Evolutionary conservation across 2,797 vertebrate genomes (phyloP).

Genomic region (Ataeniobius toweri): DNA sequence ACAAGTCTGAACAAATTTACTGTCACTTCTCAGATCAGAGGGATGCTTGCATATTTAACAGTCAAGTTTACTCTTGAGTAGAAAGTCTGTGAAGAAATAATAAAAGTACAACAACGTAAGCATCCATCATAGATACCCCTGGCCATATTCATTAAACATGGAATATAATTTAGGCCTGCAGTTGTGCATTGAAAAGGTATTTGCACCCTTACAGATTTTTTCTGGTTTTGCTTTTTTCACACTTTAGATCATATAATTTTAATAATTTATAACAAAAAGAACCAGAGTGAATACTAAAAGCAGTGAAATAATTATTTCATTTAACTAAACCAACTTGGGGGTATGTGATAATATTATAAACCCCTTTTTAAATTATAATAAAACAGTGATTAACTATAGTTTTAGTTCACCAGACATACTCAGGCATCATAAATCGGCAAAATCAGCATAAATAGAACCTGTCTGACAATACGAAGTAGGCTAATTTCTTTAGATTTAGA

Average conservation of each 20-base stretch:
- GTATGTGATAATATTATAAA: too few relatives aligned
- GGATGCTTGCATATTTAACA: neutral
- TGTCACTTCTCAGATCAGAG: neutral
- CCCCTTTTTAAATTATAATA: neutral
- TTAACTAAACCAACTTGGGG: neutral
- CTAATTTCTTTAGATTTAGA: neutral
- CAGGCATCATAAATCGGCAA: neutral
- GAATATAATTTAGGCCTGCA: too few relatives aligned
- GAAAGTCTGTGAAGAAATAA: neutral
- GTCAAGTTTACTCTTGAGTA: neutral
- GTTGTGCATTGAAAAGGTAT: neutral
- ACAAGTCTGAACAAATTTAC: neutral
- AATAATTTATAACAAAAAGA: too few relatives aligned
- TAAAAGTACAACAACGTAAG: neutral
- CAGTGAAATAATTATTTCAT: neutral
- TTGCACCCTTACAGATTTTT: neutral
- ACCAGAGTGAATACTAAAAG: neutral
- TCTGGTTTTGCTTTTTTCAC: neutral
- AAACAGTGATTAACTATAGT: neutral
- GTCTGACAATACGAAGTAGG: neutral
- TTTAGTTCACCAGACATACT: neutral
- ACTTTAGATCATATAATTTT: neutral
- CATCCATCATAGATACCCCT: neutral
- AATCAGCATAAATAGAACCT: neutral
- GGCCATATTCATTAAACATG: neutral